phyloP scores from a whole-genome alignment of 2,888 invertebrate genomes.

The Polietes domitor region DNA sequence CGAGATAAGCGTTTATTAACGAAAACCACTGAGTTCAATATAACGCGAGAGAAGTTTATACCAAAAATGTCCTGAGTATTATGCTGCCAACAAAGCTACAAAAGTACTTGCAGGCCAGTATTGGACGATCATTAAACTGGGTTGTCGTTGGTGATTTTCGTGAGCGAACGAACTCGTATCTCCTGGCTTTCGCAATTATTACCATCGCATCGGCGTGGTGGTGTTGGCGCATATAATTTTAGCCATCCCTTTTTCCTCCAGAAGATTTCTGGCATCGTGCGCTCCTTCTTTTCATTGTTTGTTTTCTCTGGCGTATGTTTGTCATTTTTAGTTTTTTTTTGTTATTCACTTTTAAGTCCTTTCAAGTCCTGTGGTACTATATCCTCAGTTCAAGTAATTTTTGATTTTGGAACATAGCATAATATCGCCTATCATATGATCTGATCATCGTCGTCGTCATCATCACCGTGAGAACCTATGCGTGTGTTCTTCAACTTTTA shows the following conservation, averaged over 20 bases:
- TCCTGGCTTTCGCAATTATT: conserved; percentile 24
- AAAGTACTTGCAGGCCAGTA: no score
- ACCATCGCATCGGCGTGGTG: not conserved
- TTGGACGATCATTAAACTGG: no score
- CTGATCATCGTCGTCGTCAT: conserved; percentile 10
- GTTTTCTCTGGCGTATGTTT: conserved; percentile 44
- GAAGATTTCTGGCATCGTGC: conserved; percentile 22
- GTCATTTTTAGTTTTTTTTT: conserved; percentile 27
- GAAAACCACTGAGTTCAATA: no score
- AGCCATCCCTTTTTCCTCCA: conserved; percentile 48
- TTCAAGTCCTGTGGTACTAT: conserved; percentile 18
- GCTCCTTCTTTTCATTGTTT: conserved; percentile 43
- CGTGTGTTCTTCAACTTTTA: conserved; percentile 73
- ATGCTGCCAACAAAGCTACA: no score
- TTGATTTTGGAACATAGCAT: not conserved
- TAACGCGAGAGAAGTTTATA: no score
- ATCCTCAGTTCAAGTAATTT: not conserved
- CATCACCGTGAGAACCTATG: conserved; percentile 77
- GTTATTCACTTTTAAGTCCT: not conserved
- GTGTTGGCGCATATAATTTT: conserved; percentile 65
- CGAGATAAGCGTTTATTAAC: no score
- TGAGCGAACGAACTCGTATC: not conserved
- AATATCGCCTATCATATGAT: conserved; percentile 34
- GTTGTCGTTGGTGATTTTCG: no score
- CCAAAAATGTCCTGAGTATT: no score